Base-by-base conservation (phyloP, 2,113 vertebrate genomes). In the Pseudolaguvia tuberculata region DNA sequence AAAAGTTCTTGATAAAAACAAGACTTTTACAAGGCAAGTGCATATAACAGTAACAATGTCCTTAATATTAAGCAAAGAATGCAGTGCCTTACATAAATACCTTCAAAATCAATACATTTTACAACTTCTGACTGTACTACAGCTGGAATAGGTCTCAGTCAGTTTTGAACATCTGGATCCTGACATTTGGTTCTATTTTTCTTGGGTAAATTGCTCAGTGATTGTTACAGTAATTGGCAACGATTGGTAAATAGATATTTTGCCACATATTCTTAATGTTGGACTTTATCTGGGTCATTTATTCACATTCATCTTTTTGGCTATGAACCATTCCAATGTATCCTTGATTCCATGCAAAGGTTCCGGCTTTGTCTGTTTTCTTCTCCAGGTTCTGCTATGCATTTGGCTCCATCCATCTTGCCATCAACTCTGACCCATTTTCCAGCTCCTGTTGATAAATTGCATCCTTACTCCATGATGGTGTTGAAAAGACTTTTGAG, bases 201-300 rank as follows among this genome's bases (percentile, higher is more conserved):
- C 31, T 39, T 39, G 31, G 31, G 20, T n/a, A 39, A 39, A 62
- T 62, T 62, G 58, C 18, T 62, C 31, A 39, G 31, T 10, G 9
- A 39, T 10, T 39, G 31, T 62, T 18, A 62, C 9, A 62, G 13
- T 62, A 20, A 31, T 31, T 62, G 58, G 31, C 27, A 58, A 58
- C 56, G 20, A 62, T n/a, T 62, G 31, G 58, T 3, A 62, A 62
- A 35, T 39, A 39, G 10, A 62, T n/a, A 11, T 62, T 31, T 39
- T 62, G 58, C 58, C 58, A 62, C 58, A 62, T 18, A 39, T 62
- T 62, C 20, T 39, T 3, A 61, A 11, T 61, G 18, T 61, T 11
- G 17, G 3, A 17, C 58, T 61, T 35, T 61, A 17, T n/a, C 18
- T 62, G 18, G 31, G 31, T 10, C 20, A 62, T 62, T 62, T 18